Base-by-base conservation (phyloP, 2,113 vertebrate species). In the Bungarus multicinctus region DNA sequence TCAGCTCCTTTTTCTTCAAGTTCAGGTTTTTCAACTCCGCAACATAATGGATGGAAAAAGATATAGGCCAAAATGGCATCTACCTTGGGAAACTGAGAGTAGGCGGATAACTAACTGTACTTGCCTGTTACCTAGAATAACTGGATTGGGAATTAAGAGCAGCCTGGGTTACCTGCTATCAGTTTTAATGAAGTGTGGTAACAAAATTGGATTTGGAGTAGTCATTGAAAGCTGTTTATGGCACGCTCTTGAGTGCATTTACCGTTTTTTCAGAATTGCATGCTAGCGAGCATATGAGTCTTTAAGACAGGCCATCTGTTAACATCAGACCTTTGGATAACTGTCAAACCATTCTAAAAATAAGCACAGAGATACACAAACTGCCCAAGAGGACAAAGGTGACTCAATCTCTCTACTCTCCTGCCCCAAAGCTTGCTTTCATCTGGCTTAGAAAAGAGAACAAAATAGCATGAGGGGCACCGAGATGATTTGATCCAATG, bases 221-320 rank as follows among this genome's bases (percentile, higher is more conserved):
- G 97, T 98, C 97, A 96, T 97, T 97, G 96, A 95, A 97, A 90
- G 60, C 96, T 95, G 97, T 98, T 99, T 99, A 98, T 97, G 97
- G 98, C 97, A 96, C 90, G 97, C 98, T 99, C 98, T 98, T 96
- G 97, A 98, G 98, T 98, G 98, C 97, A 98, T 98, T 98, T 98
- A 98, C 99, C 98, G 98, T 99, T 98, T 93, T 98, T 98, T 98
- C 98, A 97, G 98, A 98, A 98, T 98, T 98, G 98, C 98, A 98
- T 98, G 98, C 98, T 98, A 98, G 98, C 98, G 98, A 99, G 98
- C 98, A 98, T 98, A 98, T 98, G 98, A 98, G 98, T 98, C 98
- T 98, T 98, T 98, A 99, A 99, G 98, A 99, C 98, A 97, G 98
- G 98, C 99, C 99, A 99, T 99, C 99, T 99, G 99, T 98, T 99